phyloP scores from a whole-genome alignment of 2,888 invertebrate species.

The Sesia bembeciformis region DNA sequence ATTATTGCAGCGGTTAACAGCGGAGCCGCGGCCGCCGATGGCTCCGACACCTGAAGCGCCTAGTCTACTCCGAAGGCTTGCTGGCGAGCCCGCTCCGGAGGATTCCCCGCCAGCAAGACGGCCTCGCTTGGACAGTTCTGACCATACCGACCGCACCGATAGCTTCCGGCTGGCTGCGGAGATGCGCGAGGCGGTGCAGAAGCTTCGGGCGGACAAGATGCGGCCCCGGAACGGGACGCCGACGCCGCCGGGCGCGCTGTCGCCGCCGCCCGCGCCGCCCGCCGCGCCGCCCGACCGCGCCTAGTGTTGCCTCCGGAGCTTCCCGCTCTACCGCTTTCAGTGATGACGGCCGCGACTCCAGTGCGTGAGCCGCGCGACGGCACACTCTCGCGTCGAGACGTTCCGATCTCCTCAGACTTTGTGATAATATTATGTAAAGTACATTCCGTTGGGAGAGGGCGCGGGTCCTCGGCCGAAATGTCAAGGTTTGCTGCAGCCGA shows the following conservation, averaged over 20 bases:
- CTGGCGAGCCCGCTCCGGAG: constrained; percentile 75
- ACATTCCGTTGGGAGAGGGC: constrained; percentile 46
- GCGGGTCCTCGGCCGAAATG: constrained; percentile 8
- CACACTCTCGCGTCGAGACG: constrained; percentile 15
- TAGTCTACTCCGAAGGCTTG: constrained; percentile 81
- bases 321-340: constrained; percentile 14
- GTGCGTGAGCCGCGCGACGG: neutral
- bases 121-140: constrained; percentile 71
- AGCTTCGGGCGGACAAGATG: constrained; percentile 62
- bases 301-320: constrained; percentile 19
- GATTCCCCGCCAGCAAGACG: constrained; percentile 62
- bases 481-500: constrained; percentile 4
- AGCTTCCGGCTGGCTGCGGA: constrained; percentile 54
- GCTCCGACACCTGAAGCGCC: constrained; percentile 61
- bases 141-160: constrained; percentile 9
- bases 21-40: constrained; percentile 28
- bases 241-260: constrained; percentile 36
- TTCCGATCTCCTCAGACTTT: constrained; percentile 53
- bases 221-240: constrained; percentile 54
- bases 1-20: constrained; percentile 46
- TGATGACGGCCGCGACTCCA: constrained; percentile 10
- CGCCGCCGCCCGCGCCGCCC: constrained; percentile 25
- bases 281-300: constrained; percentile 24
- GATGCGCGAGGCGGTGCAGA: constrained; percentile 66
- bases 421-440: constrained; percentile 66